These are phyloP conservation scores for Ormia ochracea DNA, from an alignment of 2,888 invertebrate genomes.

Conservation along the genomic window DNA sequence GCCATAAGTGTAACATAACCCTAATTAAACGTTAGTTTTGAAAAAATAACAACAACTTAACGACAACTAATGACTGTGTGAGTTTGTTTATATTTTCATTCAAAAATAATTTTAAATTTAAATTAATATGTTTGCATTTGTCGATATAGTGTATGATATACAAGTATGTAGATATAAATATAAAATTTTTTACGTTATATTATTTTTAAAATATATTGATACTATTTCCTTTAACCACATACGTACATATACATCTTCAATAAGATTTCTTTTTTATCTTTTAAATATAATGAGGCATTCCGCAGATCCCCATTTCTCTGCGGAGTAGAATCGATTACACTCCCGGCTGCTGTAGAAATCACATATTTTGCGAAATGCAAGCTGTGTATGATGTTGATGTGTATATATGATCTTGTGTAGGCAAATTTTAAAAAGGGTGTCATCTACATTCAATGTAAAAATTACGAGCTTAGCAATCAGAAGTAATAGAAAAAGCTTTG, in stretches of 20 bases:
- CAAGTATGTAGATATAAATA: not conserved
- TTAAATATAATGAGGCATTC: not conserved
- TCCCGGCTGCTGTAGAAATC: too few species aligned
- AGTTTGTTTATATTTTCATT: constrained; percentile 16
- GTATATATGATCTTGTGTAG: too few species aligned
- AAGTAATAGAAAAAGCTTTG: too few species aligned
- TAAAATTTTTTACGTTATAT: not conserved
- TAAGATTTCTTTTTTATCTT: not conserved
- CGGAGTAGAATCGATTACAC: not conserved
- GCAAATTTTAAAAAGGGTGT: too few species aligned
- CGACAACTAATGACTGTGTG: not conserved
- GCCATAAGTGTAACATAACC: constrained; percentile 76
- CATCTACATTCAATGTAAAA: too few species aligned
- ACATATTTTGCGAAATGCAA: too few species aligned
- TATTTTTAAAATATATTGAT: not conserved
- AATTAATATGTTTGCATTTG: constrained; percentile 39
- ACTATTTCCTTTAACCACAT: not conserved
- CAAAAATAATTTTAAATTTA: not conserved
- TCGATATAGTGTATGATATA: constrained; percentile 40
- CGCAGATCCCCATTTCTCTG: not conserved
- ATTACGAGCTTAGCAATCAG: too few species aligned
- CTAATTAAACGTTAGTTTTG: constrained; percentile 42
- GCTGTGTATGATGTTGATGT: too few species aligned
- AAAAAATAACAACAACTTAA: not conserved
- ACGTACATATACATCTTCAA: not conserved